phyloP scores from a whole-genome alignment of 2,113 vertebrate genomes.

The Sinocyclocheilus anshuiensis region DNA sequence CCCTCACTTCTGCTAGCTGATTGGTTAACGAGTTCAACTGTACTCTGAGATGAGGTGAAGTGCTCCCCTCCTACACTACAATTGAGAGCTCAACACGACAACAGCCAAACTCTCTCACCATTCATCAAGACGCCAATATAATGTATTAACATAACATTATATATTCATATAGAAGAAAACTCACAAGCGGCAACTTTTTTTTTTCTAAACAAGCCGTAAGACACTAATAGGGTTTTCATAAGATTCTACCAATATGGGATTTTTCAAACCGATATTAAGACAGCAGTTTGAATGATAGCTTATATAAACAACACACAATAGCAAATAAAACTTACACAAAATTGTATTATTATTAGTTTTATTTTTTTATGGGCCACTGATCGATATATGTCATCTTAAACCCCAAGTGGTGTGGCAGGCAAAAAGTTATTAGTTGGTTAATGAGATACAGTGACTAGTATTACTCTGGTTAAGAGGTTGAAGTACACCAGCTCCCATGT shows the following conservation, averaged over 20 bases:
- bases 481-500: no score
- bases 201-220: background rate
- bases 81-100: conserved; percentile 49
- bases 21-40: conserved; percentile 68
- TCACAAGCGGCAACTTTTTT: background rate
- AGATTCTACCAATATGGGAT: background rate
- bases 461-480: no score
- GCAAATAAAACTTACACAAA: no score
- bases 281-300: no score
- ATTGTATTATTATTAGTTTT: no score
- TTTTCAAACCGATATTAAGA: no score
- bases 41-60: conserved; percentile 60
- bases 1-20: conserved; percentile 66
- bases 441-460: no score
- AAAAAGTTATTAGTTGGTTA: no score
- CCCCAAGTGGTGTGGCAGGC: background rate
- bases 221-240: no score
- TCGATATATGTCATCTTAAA: no score
- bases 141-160: background rate
- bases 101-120: conserved; percentile 59
- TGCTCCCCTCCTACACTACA: conserved; percentile 65
- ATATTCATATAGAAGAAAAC: background rate
- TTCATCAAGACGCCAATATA: conserved; percentile 55
- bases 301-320: no score
- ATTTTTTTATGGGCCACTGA: no score